These are phyloP conservation scores for Dryococelus australis DNA, from an alignment of 2,888 invertebrate genomes.

Conservation along the genomic window DNA sequence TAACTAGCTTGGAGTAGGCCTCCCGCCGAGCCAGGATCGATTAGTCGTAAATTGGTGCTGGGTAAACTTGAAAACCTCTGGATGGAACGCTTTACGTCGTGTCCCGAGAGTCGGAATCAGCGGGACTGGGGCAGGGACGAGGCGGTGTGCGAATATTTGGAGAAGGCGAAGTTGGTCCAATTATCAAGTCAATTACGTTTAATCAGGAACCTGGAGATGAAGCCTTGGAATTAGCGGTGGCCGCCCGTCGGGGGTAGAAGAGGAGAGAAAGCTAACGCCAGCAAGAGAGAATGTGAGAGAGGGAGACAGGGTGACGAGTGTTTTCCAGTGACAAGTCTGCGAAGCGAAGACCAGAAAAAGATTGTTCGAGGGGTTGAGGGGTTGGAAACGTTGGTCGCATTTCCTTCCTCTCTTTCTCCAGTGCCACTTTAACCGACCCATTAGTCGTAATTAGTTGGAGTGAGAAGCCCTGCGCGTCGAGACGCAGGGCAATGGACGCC, in stretches of 20 bases:
- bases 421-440: neutral
- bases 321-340: slow-evolving; percentile 2
- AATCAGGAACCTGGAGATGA: slow-evolving; percentile 3
- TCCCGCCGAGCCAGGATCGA: neutral
- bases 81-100: neutral
- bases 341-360: neutral
- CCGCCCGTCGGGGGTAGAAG: neutral
- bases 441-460: slow-evolving; percentile 1
- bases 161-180: slow-evolving; percentile 16
- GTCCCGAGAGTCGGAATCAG: too few relatives aligned
- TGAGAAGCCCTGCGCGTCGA: neutral
- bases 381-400: neutral
- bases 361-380: neutral
- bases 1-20: too few relatives aligned
- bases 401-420: neutral
- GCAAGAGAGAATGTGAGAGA: neutral
- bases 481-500: neutral
- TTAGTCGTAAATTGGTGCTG: neutral
- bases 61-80: neutral
- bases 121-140: neutral
- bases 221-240: neutral
- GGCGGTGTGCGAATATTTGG: neutral
- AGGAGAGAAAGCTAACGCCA: neutral
- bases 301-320: neutral
- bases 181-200: slow-evolving; percentile 16